These are phyloP conservation scores for Streptopelia turtur DNA, from an alignment of 2,797 vertebrate genomes.

Conservation along the genomic window DNA sequence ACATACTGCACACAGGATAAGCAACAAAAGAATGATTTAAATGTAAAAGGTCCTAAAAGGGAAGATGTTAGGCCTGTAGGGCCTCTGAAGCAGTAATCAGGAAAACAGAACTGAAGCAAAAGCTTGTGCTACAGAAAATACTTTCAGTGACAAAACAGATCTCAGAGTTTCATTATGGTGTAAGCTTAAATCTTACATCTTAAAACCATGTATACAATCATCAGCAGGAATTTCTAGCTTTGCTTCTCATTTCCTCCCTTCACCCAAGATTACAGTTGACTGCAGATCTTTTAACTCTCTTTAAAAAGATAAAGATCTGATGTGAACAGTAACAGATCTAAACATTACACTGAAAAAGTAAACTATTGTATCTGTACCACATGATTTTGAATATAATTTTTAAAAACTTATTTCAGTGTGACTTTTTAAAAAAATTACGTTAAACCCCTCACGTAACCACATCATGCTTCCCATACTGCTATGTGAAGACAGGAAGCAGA, in stretches of 20 bases:
- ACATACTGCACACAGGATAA: neutral
- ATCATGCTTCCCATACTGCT: neutral
- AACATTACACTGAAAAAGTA: neutral
- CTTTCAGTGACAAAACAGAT: neutral
- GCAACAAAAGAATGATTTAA: neutral
- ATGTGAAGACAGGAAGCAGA: neutral
- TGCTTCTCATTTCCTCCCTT: neutral
- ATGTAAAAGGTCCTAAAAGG: neutral
- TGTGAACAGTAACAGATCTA: neutral
- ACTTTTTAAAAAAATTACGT: neutral
- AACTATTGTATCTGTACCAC: neutral
- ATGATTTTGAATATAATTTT: neutral
- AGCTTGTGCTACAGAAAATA: neutral
- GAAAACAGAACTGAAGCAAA: slow-evolving; percentile 3
- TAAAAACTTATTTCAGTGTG: neutral
- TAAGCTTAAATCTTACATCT: neutral
- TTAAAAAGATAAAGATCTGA: neutral
- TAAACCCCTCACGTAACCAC: neutral
- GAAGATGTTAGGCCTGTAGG: neutral
- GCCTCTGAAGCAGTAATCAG: neutral
- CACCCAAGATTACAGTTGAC: neutral
- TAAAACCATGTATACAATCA: neutral
- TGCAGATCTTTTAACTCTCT: neutral
- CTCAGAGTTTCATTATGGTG: neutral
- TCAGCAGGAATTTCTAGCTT: neutral